Evolutionary conservation across 2,888 invertebrate genomes (phyloP), one percentile per base, ranked within the genome.

Genomic region (Nemotelus nigrinus): DNA sequence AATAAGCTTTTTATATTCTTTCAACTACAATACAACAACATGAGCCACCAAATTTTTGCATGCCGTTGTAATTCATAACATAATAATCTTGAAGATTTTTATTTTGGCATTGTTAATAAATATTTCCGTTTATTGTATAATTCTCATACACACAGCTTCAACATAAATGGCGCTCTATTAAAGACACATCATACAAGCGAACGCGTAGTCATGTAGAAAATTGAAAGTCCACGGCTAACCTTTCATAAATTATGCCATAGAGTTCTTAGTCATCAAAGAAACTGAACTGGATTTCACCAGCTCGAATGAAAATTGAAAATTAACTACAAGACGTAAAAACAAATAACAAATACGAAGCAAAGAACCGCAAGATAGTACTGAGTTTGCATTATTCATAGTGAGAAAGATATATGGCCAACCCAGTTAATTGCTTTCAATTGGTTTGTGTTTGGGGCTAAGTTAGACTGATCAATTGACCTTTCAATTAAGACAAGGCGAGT

Each of bases 391-490:
- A 60, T 60, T 39, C 7, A 50, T 5, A 25, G 25, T 25, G 25
- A 25, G 25, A 25, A 25, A 25, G 25, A 25, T 25, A 10, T 53
- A 53, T 60, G 74, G 41, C 6, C 53, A 55, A 10, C 55, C 63
- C 57, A 57, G 3, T 74, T 75, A 78, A 79, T 77, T 79, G 72
- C 45, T 60, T 64, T 79, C 76, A 79, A 79, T 79, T 79, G 77
- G 60, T 72, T 78, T 72, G 71, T 79, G 41, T 64, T 48, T 74
- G 41, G 65, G 64, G 39, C 44, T 53, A 25, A 68, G 47, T 25
- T 45, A 77, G 68, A 64, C 75, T 77, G 25, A 60, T 77, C 77
- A 80, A 80, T 80, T 80, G 80, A 80, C 80, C 78, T 76, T 76
- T 63, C 78, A 78, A 80, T 80, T 80, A 80, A 80, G 72, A 72